Evolutionary conservation across 1,140 invertebrate species (phyloP), one percentile per base, ranked within the genome.

Genomic region (Cyrtorhinus lividipennis): DNA sequence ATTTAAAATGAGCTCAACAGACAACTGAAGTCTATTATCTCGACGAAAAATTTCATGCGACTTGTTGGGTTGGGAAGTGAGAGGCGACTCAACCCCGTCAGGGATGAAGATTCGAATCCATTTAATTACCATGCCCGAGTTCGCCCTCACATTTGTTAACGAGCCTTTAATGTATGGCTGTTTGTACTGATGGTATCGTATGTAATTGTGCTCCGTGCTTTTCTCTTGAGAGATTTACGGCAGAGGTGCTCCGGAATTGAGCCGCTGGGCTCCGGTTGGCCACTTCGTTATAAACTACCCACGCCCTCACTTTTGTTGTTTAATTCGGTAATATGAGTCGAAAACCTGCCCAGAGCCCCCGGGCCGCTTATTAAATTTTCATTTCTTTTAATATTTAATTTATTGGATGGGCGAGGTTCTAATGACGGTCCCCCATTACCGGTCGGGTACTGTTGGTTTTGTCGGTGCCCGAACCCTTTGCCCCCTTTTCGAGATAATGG

Each of bases 341-440:
- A 53, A 53, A 53, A 12, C 48, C 48, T 22, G 12, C 20, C 48
- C 12, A 20, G 48, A 20, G 18, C 18, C 10, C 3, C 48, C 12
- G 48, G 8, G 8, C 20, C 48, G 48, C 48, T 53, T 53, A 53
- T 53, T 53, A 53, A 53, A 53, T 53, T 53, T 53, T 53, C 48
- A 53, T 53, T 53, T 53, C 48, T 53, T 53, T 53, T 20, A 53
- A 53, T 53, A 53, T 53, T 53, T 53, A 53, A 53, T 53, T 53
- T 53, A 53, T 53, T 53, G 48, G 48, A 5, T 53, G 48, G 48
- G 48, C 48, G 48, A 53, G 48, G 48, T 53, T 53, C 8, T 53
- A 53, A 53, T 53, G 48, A 53, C 48, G 48, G 48, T 8, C 5
- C 8, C 48, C 48, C 48, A 53, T 53, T 53, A 53, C 48, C 38